Evolutionary conservation across 92 coral and sea anemone genomes (phyloP), one percentile per base, ranked within the genome.

Genomic region (Epizoanthus scotinus): DNA sequence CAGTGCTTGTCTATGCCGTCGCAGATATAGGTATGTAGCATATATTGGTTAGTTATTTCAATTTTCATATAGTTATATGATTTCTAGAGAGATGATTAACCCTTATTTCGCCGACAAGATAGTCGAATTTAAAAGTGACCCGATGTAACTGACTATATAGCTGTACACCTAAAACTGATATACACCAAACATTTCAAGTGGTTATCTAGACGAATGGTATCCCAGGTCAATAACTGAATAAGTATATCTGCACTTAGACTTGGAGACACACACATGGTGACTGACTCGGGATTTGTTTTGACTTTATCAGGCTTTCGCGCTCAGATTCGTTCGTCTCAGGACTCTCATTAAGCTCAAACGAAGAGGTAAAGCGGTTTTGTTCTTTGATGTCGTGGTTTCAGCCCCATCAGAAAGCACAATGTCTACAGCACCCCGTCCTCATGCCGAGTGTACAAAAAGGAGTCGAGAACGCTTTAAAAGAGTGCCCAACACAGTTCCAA

Each of bases 401-500:
- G 61, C 88, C 88, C 24, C 84, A 72, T 50, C 94, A 95, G 69
- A 75, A 56, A 56, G 78, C 26, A 56, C 78, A 89, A 58, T 95
- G 98, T 75, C 29, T 68, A 12, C 58, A 63, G 5, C 56, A 81
- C 6, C 95, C 98, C 19, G 38, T 72, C n/a, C 36, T 85, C 28
- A 88, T 94, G 78, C 64, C 83, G 0, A 82, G 78, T 54, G 88
- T 93, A 10, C 91, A 85, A 29, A 71, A 79, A 68, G 98, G 98
- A 20, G 94, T 95, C 0, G 89, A 83, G 24, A 83, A 86, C 60
- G 98, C 98, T 21, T 71, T 95, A 60, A 85, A 84, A 50, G 95
- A 92, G 86, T 95, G 98, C 34, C 84, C 89, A 63, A 87, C 67
- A 8, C 95, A 86, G 42, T 95, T 95, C 85, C 84, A 68, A 8